Conservation (phyloP, 2,888 invertebrate genomes). For the Conchocele bisecta region DNA sequence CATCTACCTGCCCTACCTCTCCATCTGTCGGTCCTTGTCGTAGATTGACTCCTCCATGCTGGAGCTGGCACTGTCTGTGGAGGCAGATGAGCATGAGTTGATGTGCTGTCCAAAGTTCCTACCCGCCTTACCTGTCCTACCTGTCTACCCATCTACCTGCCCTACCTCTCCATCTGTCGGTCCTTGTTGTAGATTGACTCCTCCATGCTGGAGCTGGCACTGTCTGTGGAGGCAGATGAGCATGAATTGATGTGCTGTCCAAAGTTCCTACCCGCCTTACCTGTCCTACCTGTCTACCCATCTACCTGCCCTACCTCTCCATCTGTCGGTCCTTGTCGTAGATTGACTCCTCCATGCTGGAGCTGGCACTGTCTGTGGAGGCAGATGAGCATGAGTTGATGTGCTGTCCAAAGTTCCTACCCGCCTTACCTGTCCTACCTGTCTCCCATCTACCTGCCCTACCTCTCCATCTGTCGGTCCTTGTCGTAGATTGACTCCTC, state of each 20-base stretch:
- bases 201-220: slow-evolving; percentile 95
- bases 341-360: slow-evolving; percentile 96
- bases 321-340: slow-evolving; percentile 99
- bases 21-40: slow-evolving; percentile 98
- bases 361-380: slow-evolving; percentile 94
- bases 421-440: too few relatives aligned
- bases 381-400: slow-evolving; percentile 91
- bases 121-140: too few relatives aligned
- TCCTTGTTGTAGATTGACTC: slow-evolving; percentile 98
- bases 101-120: too few relatives aligned
- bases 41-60: slow-evolving; percentile 97
- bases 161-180: slow-evolving; percentile 93
- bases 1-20: too few relatives aligned
- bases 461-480: slow-evolving; percentile 96
- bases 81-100: slow-evolving; percentile 91
- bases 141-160: too few relatives aligned
- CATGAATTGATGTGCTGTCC: slow-evolving; percentile 85
- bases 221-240: slow-evolving; percentile 96
- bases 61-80: slow-evolving; percentile 95
- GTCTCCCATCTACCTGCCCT: too few relatives aligned
- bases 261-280: too few relatives aligned
- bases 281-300: too few relatives aligned
- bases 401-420: too few relatives aligned
- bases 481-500: slow-evolving; percentile 98
- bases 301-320: slow-evolving; percentile 86